These are phyloP conservation scores for Leistus spinibarbis DNA, from an alignment of 2,888 invertebrate species.

Conservation along the genomic window DNA sequence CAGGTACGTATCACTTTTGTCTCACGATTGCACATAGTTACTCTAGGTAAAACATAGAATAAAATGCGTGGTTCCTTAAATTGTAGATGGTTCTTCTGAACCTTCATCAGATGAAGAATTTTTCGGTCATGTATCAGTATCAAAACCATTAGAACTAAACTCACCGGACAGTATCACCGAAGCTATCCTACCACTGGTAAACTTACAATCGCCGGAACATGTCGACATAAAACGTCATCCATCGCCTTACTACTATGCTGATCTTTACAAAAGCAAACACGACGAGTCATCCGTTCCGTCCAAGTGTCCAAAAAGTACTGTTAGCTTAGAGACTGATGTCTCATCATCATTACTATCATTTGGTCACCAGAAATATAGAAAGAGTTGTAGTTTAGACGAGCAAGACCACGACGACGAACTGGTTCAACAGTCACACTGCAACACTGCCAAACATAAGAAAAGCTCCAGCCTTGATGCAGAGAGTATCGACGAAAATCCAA, in stretches of 20 bases:
- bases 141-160: constrained; percentile 64
- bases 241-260: constrained; percentile 84
- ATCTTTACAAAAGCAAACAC: constrained; percentile 65
- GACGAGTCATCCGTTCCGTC: constrained; percentile 42
- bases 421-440: constrained; percentile 52
- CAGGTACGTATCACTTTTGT: constrained; percentile 58
- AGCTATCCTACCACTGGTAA: constrained; percentile 55
- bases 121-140: constrained; percentile 50
- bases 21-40: too few relatives aligned
- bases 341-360: constrained; percentile 45
- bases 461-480: constrained; percentile 76
- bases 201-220: constrained; percentile 61
- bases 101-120: constrained; percentile 57
- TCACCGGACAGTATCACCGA: constrained; percentile 73
- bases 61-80: neutral
- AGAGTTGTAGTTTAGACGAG: constrained; percentile 51
- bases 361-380: constrained; percentile 51
- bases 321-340: constrained; percentile 43
- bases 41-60: too few relatives aligned
- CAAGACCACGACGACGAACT: constrained; percentile 45
- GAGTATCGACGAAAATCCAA: constrained; percentile 63
- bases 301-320: constrained; percentile 17
- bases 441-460: constrained; percentile 63
- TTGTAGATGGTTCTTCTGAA: constrained; percentile 52
- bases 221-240: constrained; percentile 69